phyloP scores from a whole-genome alignment of 2,888 invertebrate genomes.

The Cancer borealis region DNA sequence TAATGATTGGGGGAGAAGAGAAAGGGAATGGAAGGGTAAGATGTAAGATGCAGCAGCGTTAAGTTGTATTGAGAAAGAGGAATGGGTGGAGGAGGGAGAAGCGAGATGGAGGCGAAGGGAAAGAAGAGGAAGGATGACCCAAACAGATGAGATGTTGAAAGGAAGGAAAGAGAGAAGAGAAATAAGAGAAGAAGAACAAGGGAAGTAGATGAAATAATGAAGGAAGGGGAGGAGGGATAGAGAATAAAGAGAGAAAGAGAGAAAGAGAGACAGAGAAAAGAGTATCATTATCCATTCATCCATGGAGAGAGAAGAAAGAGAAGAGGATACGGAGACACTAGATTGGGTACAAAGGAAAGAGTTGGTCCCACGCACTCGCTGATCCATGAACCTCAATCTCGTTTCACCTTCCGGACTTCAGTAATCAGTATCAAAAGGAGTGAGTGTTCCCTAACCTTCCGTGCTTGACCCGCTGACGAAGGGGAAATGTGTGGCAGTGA shows the following conservation, averaged over 20 bases:
- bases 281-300: too few relatives aligned
- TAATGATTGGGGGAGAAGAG: too few relatives aligned
- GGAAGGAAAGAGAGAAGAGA: background rate
- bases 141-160: background rate
- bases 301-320: background rate
- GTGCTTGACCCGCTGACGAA: conserved; percentile 1
- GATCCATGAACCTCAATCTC: background rate
- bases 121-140: too few relatives aligned
- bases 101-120: background rate
- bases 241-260: background rate
- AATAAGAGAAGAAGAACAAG: background rate
- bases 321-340: background rate
- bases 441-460: background rate
- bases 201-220: background rate
- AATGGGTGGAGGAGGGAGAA: too few relatives aligned
- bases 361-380: background rate
- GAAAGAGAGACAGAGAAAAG: background rate
- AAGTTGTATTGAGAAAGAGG: too few relatives aligned
- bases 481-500: background rate
- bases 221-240: background rate
- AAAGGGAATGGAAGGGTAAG: too few relatives aligned
- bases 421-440: conserved; percentile 20
- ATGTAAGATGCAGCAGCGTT: too few relatives aligned
- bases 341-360: background rate
- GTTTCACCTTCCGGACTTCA: conserved; percentile 8